Evolutionary conservation across 2,888 invertebrate genomes (phyloP).

Genomic region (Rhagium mordax): DNA sequence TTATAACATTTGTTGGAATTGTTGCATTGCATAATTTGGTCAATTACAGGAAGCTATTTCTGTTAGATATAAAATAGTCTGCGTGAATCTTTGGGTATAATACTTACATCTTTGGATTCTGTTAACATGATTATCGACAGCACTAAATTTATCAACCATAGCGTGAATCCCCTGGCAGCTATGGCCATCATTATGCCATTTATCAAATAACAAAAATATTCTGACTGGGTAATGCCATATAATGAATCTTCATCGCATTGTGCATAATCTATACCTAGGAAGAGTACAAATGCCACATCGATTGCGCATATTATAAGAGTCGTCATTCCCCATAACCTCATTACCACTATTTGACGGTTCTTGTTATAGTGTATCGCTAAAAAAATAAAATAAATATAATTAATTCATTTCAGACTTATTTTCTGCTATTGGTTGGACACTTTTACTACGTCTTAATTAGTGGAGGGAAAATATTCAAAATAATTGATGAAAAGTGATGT

Average conservation of each 20-base stretch:
- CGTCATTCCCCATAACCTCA: constrained; percentile 9
- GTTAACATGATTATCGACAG: background rate
- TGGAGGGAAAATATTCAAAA: no score
- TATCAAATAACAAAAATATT: constrained; percentile 10
- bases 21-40: no score
- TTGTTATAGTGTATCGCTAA: constrained; percentile 10
- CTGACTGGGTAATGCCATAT: background rate
- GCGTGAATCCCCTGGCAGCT: constrained; percentile 15
- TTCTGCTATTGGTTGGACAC: no score
- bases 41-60: no score
- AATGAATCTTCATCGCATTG: background rate
- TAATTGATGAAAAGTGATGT: no score
- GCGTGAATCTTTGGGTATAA: no score
- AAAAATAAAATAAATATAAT: no score
- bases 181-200: constrained; percentile 13
- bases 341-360: background rate
- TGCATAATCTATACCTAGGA: constrained; percentile 9
- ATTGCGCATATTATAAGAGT: constrained; percentile 8
- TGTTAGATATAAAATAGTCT: no score
- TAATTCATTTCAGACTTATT: no score
- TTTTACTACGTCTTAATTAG: no score
- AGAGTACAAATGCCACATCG: constrained; percentile 3
- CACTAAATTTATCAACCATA: constrained; percentile 10
- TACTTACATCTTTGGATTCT: background rate
- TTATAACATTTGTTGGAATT: no score